Evolutionary conservation across 2,888 invertebrate species (phyloP).

Genomic region (Sphaerophoria taeniata): DNA sequence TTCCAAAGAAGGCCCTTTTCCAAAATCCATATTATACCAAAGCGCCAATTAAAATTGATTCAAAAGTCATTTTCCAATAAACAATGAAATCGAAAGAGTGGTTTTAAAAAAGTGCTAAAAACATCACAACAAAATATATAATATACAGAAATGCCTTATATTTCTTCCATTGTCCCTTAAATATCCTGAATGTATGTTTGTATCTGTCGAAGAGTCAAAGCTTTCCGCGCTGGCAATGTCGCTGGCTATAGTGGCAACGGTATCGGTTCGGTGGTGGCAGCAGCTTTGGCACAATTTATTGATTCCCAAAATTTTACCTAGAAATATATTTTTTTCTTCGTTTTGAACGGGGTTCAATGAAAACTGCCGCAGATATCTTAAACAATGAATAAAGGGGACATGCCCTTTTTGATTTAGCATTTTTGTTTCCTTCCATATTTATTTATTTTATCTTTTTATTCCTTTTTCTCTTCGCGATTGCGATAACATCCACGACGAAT

Average conservation of each 20-base stretch:
- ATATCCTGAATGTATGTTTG: constrained; percentile 44
- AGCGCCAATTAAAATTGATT: too few relatives aligned
- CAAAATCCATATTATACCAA: too few relatives aligned
- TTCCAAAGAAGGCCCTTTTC: too few relatives aligned
- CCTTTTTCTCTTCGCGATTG: constrained; percentile 51
- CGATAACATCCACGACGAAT: constrained; percentile 68
- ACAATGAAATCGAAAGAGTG: not conserved
- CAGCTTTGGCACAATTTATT: constrained; percentile 66
- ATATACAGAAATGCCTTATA: constrained; percentile 23
- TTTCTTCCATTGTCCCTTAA: constrained; percentile 33
- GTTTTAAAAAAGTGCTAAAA: not conserved
- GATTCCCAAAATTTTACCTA: constrained; percentile 71
- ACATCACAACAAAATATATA: not conserved
- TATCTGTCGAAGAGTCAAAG: not conserved
- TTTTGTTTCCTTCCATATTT: constrained; percentile 44
- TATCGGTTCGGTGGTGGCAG: constrained; percentile 38
- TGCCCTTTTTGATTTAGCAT: constrained; percentile 71
- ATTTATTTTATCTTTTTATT: constrained; percentile 23
- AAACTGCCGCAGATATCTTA: constrained; percentile 68
- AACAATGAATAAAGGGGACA: constrained; percentile 69
- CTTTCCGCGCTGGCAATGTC: too few relatives aligned
- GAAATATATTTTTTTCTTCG: constrained; percentile 55
- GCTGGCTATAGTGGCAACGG: constrained; percentile 19
- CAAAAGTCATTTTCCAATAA: not conserved
- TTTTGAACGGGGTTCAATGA: constrained; percentile 62